These are phyloP conservation scores for Agelaius tricolor DNA, from an alignment of 2,113 vertebrate species.

Conservation along the genomic window DNA sequence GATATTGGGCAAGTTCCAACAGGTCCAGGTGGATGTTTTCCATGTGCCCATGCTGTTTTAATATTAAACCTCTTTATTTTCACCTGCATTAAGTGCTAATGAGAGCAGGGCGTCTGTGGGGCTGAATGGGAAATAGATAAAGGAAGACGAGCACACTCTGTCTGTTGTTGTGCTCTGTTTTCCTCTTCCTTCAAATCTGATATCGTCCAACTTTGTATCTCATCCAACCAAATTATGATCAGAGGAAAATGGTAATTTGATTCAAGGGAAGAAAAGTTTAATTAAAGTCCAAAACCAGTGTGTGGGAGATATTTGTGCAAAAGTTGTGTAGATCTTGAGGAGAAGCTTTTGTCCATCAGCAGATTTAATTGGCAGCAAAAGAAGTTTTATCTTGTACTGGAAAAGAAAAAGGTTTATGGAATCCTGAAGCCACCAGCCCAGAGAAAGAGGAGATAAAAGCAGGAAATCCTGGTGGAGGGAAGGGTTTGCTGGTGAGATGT, in stretches of 20 bases:
- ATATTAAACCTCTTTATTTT: slow-evolving; percentile 30
- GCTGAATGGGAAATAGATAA: slow-evolving; percentile 1
- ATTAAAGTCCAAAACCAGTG: background rate
- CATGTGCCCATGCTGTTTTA: background rate
- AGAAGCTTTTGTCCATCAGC: background rate
- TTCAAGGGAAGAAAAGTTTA: background rate
- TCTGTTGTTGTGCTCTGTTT: background rate
- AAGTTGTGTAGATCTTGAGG: background rate
- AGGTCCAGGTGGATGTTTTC: background rate
- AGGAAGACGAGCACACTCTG: fast-evolving
- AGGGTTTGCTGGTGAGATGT: background rate
- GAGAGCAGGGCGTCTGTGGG: background rate
- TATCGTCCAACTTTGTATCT: background rate
- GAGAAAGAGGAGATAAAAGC: background rate
- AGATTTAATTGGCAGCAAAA: background rate
- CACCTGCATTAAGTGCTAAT: slow-evolving; percentile 46
- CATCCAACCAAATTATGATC: background rate
- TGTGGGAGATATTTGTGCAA: background rate
- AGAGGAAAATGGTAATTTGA: background rate
- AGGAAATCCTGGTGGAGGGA: background rate
- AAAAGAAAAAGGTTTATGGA: fast-evolving
- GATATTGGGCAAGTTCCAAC: slow-evolving; percentile 13
- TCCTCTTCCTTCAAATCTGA: background rate
- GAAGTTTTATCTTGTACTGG: background rate
- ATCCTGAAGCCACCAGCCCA: background rate